phyloP scores from a whole-genome alignment of 1,140 invertebrate species.

The Lerema accius region DNA sequence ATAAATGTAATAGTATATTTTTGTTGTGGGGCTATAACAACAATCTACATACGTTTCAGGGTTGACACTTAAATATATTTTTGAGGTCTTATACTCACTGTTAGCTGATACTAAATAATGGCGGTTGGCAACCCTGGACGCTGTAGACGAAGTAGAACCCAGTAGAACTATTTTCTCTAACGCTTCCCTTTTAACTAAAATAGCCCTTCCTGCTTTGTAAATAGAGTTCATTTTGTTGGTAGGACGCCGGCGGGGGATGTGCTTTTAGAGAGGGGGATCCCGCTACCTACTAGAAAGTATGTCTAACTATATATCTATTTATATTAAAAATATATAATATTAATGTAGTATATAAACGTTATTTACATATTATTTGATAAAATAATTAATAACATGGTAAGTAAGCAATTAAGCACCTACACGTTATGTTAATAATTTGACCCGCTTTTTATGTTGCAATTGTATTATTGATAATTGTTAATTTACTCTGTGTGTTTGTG shows the following conservation, averaged over 20 bases:
- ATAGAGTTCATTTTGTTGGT: slow-evolving; percentile 49
- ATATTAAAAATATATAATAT: background rate
- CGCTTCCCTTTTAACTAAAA: background rate
- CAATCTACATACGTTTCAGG: too few relatives aligned
- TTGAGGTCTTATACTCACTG: too few relatives aligned
- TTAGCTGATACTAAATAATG: background rate
- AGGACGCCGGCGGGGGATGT: slow-evolving; percentile 72
- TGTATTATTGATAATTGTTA: background rate
- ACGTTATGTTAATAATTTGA: background rate
- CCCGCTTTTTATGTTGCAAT: too few relatives aligned
- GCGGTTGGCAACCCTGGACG: background rate
- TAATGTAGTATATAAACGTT: background rate
- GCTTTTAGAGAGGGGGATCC: slow-evolving; percentile 66
- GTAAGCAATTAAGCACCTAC: too few relatives aligned
- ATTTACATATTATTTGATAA: background rate
- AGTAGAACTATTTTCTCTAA: background rate
- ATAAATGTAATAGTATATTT: too few relatives aligned
- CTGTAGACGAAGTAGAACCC: background rate
- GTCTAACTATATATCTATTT: slow-evolving; percentile 37
- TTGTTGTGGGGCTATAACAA: too few relatives aligned
- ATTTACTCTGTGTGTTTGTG: background rate
- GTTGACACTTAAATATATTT: too few relatives aligned
- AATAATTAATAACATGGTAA: too few relatives aligned
- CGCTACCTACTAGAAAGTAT: slow-evolving; percentile 60
- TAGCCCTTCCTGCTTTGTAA: slow-evolving; percentile 32